Evolutionary conservation across 2,888 invertebrate species (phyloP), one percentile per base, ranked within the genome.

Genomic region (Cephalotes varians): DNA sequence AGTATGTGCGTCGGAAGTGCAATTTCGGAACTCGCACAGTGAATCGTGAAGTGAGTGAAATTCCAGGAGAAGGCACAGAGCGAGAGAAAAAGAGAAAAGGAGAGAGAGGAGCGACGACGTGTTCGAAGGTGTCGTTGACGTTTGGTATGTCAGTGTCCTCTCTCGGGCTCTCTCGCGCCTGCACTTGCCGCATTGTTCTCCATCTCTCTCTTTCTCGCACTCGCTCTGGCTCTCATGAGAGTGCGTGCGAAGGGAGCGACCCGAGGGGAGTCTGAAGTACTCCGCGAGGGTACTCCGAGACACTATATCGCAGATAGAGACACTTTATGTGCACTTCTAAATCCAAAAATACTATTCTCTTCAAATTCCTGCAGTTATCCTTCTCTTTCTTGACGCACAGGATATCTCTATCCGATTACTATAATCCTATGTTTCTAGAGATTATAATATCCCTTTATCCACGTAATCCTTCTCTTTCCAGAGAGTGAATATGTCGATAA

Each of bases 61-160:
- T 56, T 49, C 1, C 62, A 28, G 18, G 18, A 51, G 79, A 9
- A 15, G 34, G 9, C 18, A 5, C 18, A n/a, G 3, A 21, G 44
- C 28, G 47, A 49, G 31, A 54, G 28, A 58, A 15, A 73, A 12
- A n/a, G 71, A 58, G 51, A 56, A 56, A 60, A 37, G 28, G 80
- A 62, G 85, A 74, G 21, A 71, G 7, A 58, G 54, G 37, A 34
- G 44, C 76, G 67, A 58, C 88, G 86, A 84, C 84, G 85, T 87
- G 87, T 73, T 65, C 34, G 47, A 21, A 77, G 83, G 91, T 91
- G 91, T 90, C 91, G 90, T 90, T 91, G 92, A 92, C 91, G 92
- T 92, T 91, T 91, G 86, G 84, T 87, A 90, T 90, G 91, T 90
- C 91, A 90, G 91, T 89, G 89, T 91, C 88, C 88, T 85, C 83